A percentile compares a stretch with the other conserved stretches of the same genome.
phyloP scores from a whole-genome alignment of 1,140 invertebrate genomes.

The Anoplolepis gracilipes region DNA sequence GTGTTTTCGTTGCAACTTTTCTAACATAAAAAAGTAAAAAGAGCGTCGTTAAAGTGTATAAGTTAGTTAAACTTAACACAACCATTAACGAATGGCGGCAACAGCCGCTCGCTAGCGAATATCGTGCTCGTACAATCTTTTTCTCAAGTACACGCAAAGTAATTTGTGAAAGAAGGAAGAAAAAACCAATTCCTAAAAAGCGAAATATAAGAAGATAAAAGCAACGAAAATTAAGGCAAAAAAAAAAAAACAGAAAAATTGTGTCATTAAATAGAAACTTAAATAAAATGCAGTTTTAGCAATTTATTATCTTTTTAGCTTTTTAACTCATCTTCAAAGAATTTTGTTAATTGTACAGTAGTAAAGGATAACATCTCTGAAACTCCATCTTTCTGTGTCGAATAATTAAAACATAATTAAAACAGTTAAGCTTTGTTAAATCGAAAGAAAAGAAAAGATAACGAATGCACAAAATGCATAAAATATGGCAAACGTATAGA shows the following conservation, averaged over 20 bases:
- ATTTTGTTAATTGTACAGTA: constrained; percentile 15
- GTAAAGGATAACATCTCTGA: background rate
- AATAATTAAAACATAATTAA: background rate
- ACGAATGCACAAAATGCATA: constrained; percentile 27
- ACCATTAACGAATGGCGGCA: constrained; percentile 74
- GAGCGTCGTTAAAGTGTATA: constrained; percentile 79
- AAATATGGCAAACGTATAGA: constrained; percentile 17
- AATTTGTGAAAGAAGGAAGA: constrained; percentile 5
- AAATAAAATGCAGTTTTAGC: background rate
- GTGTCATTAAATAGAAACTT: constrained; percentile 13
- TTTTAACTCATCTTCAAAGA: constrained; percentile 3
- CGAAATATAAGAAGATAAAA: background rate
- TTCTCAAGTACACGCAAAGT: constrained; percentile 23
- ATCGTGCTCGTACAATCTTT: constrained; percentile 72
- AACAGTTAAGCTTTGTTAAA: constrained; percentile 16
- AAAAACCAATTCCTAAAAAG: constrained; percentile 22
- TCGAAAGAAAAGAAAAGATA: background rate
- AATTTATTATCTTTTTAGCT: background rate
- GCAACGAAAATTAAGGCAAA: constrained; percentile 24
- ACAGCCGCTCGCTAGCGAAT: constrained; percentile 81
- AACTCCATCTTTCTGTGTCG: background rate
- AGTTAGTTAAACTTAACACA: constrained; percentile 82
- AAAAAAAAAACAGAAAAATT: background rate
- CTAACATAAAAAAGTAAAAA: constrained; percentile 67
- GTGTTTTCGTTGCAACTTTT: constrained; percentile 44